Evolutionary conservation across 2,888 invertebrate genomes (phyloP).

Genomic region (Dyspetes luteomarginatus): DNA sequence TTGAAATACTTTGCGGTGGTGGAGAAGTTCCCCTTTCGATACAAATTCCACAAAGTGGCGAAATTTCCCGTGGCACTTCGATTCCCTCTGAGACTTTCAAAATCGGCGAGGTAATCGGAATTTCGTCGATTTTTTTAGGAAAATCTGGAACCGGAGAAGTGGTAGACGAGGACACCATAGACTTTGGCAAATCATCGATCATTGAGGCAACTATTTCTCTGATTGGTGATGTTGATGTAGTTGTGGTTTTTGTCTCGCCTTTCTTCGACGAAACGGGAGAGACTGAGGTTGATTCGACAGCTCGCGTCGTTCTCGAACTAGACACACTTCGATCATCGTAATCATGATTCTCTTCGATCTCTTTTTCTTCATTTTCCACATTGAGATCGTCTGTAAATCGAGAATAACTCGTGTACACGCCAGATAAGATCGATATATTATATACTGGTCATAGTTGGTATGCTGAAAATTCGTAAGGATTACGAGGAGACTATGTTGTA

Average conservation of each 20-base stretch:
- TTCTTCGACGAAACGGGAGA: constrained; percentile 13
- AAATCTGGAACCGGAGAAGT: constrained; percentile 19
- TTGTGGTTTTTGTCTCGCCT: constrained; percentile 38
- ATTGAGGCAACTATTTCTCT: constrained; percentile 51
- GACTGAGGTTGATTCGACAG: constrained; percentile 10
- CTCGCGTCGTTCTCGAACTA: constrained; percentile 4
- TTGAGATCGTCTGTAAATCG: constrained; percentile 46
- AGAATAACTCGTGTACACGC: neutral
- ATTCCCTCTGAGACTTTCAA: neutral
- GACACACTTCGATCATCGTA: constrained; percentile 19
- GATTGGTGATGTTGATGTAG: constrained; percentile 65
- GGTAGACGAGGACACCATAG: neutral
- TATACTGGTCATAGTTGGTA: neutral
- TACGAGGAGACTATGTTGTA: no score
- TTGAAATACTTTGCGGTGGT: constrained; percentile 93
- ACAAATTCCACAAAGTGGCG: constrained; percentile 25
- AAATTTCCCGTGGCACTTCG: neutral
- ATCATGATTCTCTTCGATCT: constrained; percentile 22
- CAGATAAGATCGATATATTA: neutral
- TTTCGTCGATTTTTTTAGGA: constrained; percentile 1
- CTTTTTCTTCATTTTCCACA: constrained; percentile 1
- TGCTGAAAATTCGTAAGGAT: no score
- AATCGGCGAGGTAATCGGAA: neutral
- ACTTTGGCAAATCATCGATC: neutral
- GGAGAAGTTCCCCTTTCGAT: constrained; percentile 89